phyloP scores from a whole-genome alignment of 2,888 invertebrate genomes.

The Proisotoma minuta region DNA sequence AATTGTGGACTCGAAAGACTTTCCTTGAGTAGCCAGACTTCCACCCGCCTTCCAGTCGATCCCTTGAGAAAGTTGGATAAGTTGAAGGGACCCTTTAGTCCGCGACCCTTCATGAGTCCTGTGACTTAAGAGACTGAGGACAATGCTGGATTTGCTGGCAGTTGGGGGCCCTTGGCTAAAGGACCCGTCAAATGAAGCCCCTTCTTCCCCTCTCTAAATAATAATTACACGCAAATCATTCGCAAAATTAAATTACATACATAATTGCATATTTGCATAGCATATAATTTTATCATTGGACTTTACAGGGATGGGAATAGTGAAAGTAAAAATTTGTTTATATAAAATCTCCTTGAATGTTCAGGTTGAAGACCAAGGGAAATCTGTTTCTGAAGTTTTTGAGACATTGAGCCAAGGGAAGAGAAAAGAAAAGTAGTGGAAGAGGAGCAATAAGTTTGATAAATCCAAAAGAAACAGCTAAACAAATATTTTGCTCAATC shows the following conservation, averaged over 20 bases:
- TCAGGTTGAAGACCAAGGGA: background rate
- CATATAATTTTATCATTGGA: too few relatives aligned
- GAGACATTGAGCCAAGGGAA: background rate
- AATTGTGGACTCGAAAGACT: slow-evolving; percentile 46
- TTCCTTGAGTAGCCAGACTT: slow-evolving; percentile 41
- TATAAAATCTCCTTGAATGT: too few relatives aligned
- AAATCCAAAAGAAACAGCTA: slow-evolving; percentile 14
- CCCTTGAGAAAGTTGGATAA: slow-evolving; percentile 38
- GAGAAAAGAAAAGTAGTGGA: background rate
- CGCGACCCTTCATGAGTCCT: slow-evolving; percentile 34
- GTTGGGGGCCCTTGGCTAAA: slow-evolving; percentile 30
- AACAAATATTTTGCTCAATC: slow-evolving; percentile 10
- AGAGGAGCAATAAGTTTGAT: slow-evolving; percentile 9
- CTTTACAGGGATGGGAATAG: too few relatives aligned
- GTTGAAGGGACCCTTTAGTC: slow-evolving; percentile 31
- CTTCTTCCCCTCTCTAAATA: slow-evolving; percentile 37
- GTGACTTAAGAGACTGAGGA: too few relatives aligned
- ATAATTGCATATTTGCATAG: too few relatives aligned
- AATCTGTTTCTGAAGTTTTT: background rate
- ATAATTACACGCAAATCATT: too few relatives aligned
- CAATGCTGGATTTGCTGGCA: too few relatives aligned
- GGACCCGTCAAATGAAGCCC: slow-evolving; percentile 33
- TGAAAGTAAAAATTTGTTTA: too few relatives aligned
- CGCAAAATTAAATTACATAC: too few relatives aligned
- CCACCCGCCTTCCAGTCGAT: slow-evolving; percentile 43